A percentile compares a stretch with the other conserved stretches of the same genome.
Conservation (phyloP, 2,888 invertebrate genomes). For the Zeuzera pyrina region DNA sequence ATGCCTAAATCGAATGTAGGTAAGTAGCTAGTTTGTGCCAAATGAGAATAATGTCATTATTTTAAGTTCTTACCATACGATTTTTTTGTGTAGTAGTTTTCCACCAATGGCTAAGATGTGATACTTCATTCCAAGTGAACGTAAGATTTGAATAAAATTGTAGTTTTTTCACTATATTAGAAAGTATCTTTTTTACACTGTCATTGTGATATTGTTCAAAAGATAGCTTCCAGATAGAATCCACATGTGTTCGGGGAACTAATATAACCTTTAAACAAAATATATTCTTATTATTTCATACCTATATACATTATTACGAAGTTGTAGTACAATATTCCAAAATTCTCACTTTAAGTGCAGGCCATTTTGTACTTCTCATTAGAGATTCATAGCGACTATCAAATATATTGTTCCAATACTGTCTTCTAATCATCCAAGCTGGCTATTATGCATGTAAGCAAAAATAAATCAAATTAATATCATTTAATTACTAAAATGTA, state of each 20-base stretch:
- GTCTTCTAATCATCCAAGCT: slow-evolving; percentile 34
- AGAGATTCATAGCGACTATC: slow-evolving; percentile 53
- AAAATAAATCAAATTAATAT: background rate
- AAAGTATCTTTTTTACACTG: slow-evolving; percentile 40
- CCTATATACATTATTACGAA: background rate
- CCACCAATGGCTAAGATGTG: slow-evolving; percentile 60
- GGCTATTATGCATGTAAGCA: slow-evolving; percentile 26
- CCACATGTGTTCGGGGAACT: slow-evolving; percentile 45
- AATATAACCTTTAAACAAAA: slow-evolving; percentile 41
- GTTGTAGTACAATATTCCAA: background rate
- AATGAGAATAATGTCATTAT: background rate
- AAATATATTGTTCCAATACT: slow-evolving; percentile 49
- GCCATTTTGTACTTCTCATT: slow-evolving; percentile 56
- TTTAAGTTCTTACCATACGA: slow-evolving; percentile 33
- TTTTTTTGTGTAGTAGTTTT: slow-evolving; percentile 36
- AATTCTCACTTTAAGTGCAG: slow-evolving; percentile 42
- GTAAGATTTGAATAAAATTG: slow-evolving; percentile 50
- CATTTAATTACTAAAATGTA: background rate
- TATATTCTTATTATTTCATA: background rate
- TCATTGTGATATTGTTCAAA: slow-evolving; percentile 46
- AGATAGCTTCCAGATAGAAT: slow-evolving; percentile 45
- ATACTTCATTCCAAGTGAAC: slow-evolving; percentile 59
- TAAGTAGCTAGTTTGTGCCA: background rate
- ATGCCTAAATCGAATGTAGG: slow-evolving; percentile 48
- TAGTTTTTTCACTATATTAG: slow-evolving; percentile 54